phyloP scores from a whole-genome alignment of 2,113 vertebrate genomes.

The Melozone crissalis region DNA sequence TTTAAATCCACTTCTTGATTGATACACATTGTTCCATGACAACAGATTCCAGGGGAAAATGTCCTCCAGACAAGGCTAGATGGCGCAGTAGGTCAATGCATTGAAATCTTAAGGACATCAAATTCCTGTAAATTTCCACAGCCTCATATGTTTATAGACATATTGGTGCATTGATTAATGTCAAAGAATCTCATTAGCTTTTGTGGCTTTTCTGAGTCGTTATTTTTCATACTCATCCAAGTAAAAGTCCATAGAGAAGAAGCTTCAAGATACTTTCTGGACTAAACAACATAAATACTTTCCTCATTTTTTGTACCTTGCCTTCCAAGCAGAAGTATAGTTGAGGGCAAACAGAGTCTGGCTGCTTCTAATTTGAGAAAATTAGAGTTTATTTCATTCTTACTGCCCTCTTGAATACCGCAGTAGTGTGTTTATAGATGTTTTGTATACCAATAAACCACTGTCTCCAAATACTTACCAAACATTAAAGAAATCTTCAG shows the following conservation, averaged over 20 bases:
- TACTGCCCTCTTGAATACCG: not conserved
- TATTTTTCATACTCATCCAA: not conserved
- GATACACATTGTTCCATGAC: fast-evolving
- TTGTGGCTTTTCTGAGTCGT: not conserved
- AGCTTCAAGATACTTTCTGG: not conserved
- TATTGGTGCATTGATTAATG: not conserved
- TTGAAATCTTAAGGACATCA: not conserved
- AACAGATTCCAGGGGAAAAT: not conserved
- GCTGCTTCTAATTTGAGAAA: constrained; percentile 33
- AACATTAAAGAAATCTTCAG: constrained; percentile 16
- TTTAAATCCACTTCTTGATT: not conserved
- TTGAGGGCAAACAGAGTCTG: not conserved
- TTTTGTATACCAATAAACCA: constrained; percentile 38
- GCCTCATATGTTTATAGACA: not conserved
- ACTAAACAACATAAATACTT: not conserved
- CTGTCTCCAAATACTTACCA: constrained; percentile 23
- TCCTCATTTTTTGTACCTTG: not conserved
- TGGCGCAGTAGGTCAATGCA: constrained; percentile 32
- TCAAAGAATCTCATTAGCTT: not conserved
- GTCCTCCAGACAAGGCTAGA: not conserved
- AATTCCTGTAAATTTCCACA: constrained; percentile 58
- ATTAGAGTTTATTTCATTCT: constrained; percentile 33
- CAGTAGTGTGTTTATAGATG: constrained; percentile 15
- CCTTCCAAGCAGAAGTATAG: not conserved
- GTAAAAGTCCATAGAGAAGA: not conserved